Conservation (phyloP, 2,888 invertebrate species). For the Glaucopsyche alexis region DNA sequence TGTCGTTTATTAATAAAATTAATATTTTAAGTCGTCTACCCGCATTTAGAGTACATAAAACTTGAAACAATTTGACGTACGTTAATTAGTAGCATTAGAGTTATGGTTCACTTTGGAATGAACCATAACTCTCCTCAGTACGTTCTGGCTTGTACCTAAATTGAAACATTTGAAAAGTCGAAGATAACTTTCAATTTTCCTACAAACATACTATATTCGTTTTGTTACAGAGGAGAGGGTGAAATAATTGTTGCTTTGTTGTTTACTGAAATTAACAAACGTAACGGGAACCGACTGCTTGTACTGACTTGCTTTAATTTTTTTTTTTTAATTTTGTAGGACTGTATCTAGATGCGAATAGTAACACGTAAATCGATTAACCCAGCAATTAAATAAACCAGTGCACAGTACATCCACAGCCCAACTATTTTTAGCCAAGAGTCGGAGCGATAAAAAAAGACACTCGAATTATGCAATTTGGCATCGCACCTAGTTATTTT, state of each 20-base stretch:
- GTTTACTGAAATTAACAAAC: background rate
- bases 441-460: constrained; percentile 27
- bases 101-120: too few relatives aligned
- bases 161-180: too few relatives aligned
- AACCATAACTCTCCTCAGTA: too few relatives aligned
- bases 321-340: background rate
- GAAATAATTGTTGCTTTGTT: background rate
- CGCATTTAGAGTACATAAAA: background rate
- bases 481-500: constrained; percentile 24
- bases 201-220: too few relatives aligned
- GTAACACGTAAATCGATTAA: constrained; percentile 19
- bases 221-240: too few relatives aligned
- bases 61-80: background rate
- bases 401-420: background rate
- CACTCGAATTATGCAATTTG: constrained; percentile 29
- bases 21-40: background rate
- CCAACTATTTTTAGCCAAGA: constrained; percentile 18
- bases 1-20: constrained; percentile 10
- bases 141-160: too few relatives aligned
- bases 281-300: background rate
- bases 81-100: too few relatives aligned
- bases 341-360: background rate
- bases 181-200: too few relatives aligned
- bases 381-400: constrained; percentile 17
- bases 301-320: background rate